A percentile compares a stretch with the other conserved stretches of the same genome.
These are phyloP conservation scores for Alca torda DNA, from an alignment of 2,797 vertebrate species.

Conservation along the genomic window DNA sequence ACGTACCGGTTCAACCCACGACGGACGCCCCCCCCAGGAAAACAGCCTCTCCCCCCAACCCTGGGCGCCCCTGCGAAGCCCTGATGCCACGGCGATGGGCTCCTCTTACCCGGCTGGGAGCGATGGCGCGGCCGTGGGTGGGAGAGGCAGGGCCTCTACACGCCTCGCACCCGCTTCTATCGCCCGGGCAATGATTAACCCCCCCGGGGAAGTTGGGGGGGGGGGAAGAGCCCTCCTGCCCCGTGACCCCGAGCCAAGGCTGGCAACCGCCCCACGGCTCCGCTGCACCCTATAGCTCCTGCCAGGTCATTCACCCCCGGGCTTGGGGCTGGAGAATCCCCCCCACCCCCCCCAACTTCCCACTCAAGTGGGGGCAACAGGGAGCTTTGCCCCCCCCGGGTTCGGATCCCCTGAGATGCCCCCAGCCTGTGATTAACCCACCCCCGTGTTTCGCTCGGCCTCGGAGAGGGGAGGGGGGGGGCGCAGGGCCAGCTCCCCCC, in stretches of 20 bases:
- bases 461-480: no score
- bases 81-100: background rate
- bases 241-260: accelerated
- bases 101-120: background rate
- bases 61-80: accelerated
- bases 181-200: conserved; percentile 9
- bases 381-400: background rate
- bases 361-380: accelerated
- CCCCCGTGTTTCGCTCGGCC: background rate
- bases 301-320: background rate
- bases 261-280: background rate
- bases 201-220: accelerated
- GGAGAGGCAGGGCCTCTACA: background rate
- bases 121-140: background rate
- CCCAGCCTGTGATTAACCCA: background rate
- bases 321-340: no score
- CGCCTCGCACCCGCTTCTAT: background rate
- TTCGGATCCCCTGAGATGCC: background rate
- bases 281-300: background rate
- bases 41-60: no score
- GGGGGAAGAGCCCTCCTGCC: background rate
- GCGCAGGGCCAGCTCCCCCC: background rate
- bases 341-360: no score
- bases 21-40: accelerated
- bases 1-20: accelerated